phyloP scores from a whole-genome alignment of 2,888 invertebrate species.

The Spisula solida region DNA sequence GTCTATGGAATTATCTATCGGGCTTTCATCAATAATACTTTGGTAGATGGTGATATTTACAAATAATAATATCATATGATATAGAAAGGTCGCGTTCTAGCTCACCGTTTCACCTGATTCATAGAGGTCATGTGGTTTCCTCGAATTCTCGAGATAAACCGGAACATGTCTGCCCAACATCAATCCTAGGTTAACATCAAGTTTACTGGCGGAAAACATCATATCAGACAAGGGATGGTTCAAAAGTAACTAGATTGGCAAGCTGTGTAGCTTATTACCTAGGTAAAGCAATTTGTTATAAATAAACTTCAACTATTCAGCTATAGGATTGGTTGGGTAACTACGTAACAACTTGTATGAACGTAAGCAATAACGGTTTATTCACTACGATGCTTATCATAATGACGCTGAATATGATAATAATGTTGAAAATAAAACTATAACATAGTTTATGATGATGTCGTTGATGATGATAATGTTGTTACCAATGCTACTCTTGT shows the following conservation, averaged over 20 bases:
- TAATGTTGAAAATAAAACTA: neutral
- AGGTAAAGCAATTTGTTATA: neutral
- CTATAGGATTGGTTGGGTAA: neutral
- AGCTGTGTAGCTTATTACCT: neutral
- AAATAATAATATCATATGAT: no score
- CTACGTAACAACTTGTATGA: neutral
- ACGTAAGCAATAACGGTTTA: neutral
- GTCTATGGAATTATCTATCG: no score
- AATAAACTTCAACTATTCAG: neutral
- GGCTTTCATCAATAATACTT: no score
- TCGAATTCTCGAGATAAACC: neutral
- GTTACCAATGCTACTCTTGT: neutral
- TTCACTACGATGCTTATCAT: neutral
- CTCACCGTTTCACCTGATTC: neutral
- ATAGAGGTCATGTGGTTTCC: neutral
- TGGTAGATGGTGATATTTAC: no score
- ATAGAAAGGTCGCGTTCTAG: neutral
- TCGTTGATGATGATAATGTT: neutral
- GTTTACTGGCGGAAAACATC: neutral
- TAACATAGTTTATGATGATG: no score
- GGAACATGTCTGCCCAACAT: constrained; percentile 23
- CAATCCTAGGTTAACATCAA: neutral
- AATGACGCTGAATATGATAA: neutral
- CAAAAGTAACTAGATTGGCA: neutral
- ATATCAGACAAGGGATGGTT: constrained; percentile 22